phyloP scores from a whole-genome alignment of 2,797 vertebrate species.

The Mus caroli region DNA sequence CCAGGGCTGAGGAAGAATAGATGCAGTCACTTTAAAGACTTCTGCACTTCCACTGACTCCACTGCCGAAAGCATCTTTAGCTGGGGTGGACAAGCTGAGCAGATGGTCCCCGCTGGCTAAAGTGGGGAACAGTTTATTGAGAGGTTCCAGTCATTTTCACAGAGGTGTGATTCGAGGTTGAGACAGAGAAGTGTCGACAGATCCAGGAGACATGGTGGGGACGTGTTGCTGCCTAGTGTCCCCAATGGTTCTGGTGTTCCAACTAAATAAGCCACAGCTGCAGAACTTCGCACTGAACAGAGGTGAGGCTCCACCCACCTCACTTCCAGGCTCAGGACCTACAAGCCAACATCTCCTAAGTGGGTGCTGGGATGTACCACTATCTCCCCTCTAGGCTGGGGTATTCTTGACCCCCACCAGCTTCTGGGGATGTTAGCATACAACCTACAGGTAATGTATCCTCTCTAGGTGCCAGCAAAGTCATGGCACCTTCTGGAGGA shows the following conservation, averaged over 20 bases:
- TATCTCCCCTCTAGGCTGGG: background rate
- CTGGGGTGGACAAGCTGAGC: background rate
- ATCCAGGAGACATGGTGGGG: background rate
- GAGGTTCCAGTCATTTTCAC: background rate
- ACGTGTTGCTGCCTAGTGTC: background rate
- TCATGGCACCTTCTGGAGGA: background rate
- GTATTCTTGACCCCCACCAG: background rate
- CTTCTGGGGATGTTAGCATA: background rate
- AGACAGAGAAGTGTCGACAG: background rate
- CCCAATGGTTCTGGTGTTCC: background rate
- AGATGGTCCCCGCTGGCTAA: background rate
- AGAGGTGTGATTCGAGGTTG: background rate
- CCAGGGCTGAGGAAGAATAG: background rate
- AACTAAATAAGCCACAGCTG: background rate
- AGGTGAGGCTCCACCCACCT: background rate
- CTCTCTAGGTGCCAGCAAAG: background rate
- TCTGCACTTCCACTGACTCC: no score
- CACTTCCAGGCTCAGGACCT: fast-evolving
- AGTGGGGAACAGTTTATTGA: background rate
- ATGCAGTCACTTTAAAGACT: background rate
- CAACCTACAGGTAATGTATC: background rate
- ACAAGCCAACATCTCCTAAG: background rate
- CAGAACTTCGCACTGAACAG: background rate
- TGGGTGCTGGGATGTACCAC: background rate
- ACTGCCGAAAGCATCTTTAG: background rate